Conservation (phyloP, 2,113 vertebrate genomes). For the Scortum barcoo region DNA sequence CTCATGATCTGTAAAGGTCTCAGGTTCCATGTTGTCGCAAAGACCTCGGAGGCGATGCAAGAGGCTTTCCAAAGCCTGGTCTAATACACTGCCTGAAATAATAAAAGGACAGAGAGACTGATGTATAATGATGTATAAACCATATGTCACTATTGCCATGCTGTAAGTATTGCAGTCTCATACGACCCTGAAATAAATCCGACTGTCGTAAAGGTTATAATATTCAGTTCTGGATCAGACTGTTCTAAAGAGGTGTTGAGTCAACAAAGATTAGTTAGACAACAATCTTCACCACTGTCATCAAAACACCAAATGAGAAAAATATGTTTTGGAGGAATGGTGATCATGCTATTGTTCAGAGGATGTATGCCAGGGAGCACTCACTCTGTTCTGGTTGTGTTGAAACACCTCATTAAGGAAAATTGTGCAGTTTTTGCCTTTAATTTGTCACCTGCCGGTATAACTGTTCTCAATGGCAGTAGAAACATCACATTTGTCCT, state of each 20-base stretch:
- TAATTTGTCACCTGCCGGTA: background rate
- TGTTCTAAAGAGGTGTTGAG: background rate
- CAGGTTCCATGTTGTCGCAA: slow-evolving; percentile 97
- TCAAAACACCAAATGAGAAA: background rate
- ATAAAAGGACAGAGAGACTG: slow-evolving; percentile 12
- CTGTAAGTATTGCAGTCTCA: background rate
- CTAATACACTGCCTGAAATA: slow-evolving; percentile 91
- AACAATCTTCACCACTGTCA: background rate
- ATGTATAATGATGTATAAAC: background rate
- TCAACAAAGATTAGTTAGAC: background rate
- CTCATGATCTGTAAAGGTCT: slow-evolving; percentile 95
- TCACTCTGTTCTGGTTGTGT: background rate
- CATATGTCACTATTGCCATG: background rate
- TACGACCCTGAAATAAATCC: background rate
- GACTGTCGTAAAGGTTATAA: background rate
- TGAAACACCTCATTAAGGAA: background rate
- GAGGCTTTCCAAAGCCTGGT: slow-evolving; percentile 95
- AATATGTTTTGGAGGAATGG: background rate
- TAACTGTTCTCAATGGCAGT: background rate
- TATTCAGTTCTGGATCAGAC: background rate
- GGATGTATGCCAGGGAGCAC: background rate
- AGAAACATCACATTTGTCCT: background rate
- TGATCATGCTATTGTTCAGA: background rate
- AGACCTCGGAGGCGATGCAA: slow-evolving; percentile 94
- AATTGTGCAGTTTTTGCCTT: background rate